Evolutionary conservation across 2,797 vertebrate genomes (phyloP), one percentile per base, ranked within the genome.

Genomic region (Rhabdomys pumilio): DNA sequence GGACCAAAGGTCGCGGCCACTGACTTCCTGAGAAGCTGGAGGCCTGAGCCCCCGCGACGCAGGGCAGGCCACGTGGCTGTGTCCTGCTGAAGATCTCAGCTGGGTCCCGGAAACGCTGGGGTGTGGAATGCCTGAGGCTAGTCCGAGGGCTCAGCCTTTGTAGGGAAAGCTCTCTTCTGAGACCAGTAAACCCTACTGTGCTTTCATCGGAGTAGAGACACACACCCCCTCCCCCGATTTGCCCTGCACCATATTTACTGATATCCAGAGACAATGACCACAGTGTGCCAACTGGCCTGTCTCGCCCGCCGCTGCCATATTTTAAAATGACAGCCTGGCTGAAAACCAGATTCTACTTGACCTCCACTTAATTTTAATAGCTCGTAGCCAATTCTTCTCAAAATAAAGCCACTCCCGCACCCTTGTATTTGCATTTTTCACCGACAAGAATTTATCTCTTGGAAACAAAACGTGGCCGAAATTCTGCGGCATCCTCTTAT

Each of bases 1-100:
- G 41, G 69, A 65, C 55, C 6, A 10, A 93, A 65, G 72, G 89
- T 97, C 89, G 4, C 1, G 92, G 41, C 89, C 88, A 76, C 7
- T 38, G 76, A 87, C 34, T 67, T 89, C 50, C 0, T 0, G 90
- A 22, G n/a, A 79, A 92, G 65, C 55, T 72, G 12, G 92, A 96
- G 97, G 90, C 73, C 29, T 75, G 65, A 92, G 86, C 63, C 75
- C 75, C 29, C 65, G 90, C 63, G 7, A 91, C 5, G 34, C 7
- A 26, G 4, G 85, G 65, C 88, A 65, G 85, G 91, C 96, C 97
- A 96, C 95, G 96, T 97, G 96, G 94, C 90, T 63, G 61, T 72
- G 65, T 22, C 63, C 75, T 1, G 34, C 94, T 77, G 83, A 91
- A 95, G 41, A 65, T 61, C 47, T 0, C 80, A 19, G 90, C 72